Conservation (phyloP, 1,140 invertebrate genomes). For the Drosophila aff. region DNA sequence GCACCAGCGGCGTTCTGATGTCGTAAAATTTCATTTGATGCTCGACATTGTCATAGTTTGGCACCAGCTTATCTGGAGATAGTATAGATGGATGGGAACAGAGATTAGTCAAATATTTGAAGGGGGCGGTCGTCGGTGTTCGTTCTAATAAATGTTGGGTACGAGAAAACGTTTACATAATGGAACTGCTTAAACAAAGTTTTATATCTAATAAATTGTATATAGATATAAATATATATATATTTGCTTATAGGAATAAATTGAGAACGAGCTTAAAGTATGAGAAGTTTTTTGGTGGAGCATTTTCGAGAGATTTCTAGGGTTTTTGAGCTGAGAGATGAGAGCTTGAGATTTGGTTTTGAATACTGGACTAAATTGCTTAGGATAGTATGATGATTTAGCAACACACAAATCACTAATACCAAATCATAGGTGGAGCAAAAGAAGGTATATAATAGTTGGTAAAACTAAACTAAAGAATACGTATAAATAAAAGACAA, state of each 20-base stretch:
- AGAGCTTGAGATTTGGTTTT: slow-evolving; percentile 34
- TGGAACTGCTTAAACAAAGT: slow-evolving; percentile 58
- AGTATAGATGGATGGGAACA: slow-evolving; percentile 36
- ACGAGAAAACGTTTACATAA: slow-evolving; percentile 69
- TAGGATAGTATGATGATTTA: slow-evolving; percentile 39
- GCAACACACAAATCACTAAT: slow-evolving; percentile 46
- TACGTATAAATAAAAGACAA: slow-evolving; percentile 58
- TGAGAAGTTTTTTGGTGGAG: slow-evolving; percentile 40
- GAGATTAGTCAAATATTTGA: slow-evolving; percentile 31
- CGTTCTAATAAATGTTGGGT: slow-evolving; percentile 30
- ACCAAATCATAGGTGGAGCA: slow-evolving; percentile 44
- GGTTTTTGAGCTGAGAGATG: slow-evolving; percentile 27
- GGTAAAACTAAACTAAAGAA: slow-evolving; percentile 43
- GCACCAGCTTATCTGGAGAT: slow-evolving; percentile 80
- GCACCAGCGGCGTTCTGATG: slow-evolving; percentile 80
- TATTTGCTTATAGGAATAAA: slow-evolving; percentile 66
- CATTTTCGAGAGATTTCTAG: slow-evolving; percentile 16
- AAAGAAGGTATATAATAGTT: slow-evolving; percentile 19
- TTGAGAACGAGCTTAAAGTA: slow-evolving; percentile 71
- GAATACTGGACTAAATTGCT: slow-evolving; percentile 42
- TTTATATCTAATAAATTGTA: slow-evolving; percentile 56
- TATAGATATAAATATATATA: slow-evolving; percentile 44
- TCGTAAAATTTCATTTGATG: slow-evolving; percentile 82
- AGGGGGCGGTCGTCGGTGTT: slow-evolving; percentile 5
- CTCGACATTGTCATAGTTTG: slow-evolving; percentile 84